phyloP scores from a whole-genome alignment of 2,888 invertebrate genomes.

The Epinotia demarniana region DNA sequence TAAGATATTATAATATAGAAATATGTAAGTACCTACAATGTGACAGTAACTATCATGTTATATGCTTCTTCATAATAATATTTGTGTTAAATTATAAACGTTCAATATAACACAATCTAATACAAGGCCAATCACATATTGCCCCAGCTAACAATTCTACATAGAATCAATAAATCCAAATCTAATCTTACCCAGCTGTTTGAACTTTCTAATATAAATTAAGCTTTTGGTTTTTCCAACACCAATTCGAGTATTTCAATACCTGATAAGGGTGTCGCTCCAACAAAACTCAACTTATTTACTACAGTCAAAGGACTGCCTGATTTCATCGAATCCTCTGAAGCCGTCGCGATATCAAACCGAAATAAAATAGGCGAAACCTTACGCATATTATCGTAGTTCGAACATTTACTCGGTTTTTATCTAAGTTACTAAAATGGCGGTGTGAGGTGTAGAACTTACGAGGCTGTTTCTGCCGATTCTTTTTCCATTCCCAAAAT shows the following conservation, averaged over 20 bases:
- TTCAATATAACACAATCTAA: no score
- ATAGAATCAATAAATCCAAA: slow-evolving; percentile 5
- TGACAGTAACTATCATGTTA: no score
- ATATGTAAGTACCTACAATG: no score
- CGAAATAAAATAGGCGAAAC: slow-evolving; percentile 12
- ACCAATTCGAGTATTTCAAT: slow-evolving; percentile 1
- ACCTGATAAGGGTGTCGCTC: not conserved
- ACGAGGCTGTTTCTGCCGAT: no score
- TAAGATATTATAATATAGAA: no score
- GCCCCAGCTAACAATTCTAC: not conserved
- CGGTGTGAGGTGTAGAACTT: no score
- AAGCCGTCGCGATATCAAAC: slow-evolving; percentile 12
- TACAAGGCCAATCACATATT: no score
- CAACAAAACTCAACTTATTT: slow-evolving; percentile 33
- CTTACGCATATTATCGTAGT: slow-evolving; percentile 5
- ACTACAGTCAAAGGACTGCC: slow-evolving; percentile 12
- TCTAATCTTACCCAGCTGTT: slow-evolving; percentile 11
- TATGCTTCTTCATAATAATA: no score
- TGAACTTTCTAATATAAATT: slow-evolving; percentile 29
- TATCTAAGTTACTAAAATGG: not conserved
- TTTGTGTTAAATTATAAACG: no score
- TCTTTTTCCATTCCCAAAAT: no score
- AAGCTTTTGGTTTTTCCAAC: slow-evolving; percentile 17
- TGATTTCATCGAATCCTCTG: slow-evolving; percentile 24
- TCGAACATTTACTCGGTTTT: not conserved